Conservation (phyloP, 2,797 vertebrate species). For the Artibeus jamaicensis region DNA sequence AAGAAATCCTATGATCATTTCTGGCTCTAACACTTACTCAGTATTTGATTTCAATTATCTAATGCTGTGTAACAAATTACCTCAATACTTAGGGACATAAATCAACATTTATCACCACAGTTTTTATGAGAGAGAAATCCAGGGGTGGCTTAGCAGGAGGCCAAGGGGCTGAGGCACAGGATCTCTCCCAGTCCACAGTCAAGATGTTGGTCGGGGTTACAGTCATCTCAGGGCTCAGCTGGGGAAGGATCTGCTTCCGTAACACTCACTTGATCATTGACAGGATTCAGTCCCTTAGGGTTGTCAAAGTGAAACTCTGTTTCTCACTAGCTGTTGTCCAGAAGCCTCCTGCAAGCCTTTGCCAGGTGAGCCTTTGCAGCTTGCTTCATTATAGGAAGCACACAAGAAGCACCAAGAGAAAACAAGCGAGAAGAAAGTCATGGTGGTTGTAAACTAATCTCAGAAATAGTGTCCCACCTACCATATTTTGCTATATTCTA, state of each 20-base stretch:
- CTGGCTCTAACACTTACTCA: not conserved
- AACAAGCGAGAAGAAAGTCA: not conserved
- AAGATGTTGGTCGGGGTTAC: not conserved
- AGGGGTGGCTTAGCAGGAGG: not conserved
- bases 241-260: not conserved
- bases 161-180: not conserved
- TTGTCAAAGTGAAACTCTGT: not conserved
- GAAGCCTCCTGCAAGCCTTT: not conserved
- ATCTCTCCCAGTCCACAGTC: not conserved
- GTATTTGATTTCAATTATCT: not conserved
- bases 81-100: not conserved
- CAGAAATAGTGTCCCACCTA: not conserved
- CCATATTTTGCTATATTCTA: not conserved
- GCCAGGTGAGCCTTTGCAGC: not conserved
- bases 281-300: not conserved
- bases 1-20: not conserved
- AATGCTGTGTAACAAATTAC: not conserved
- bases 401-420: not conserved
- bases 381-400: not conserved
- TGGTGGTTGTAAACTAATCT: not conserved
- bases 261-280: not conserved
- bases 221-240: not conserved
- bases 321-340: not conserved
- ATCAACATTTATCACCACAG: not conserved
- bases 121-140: not conserved